These are phyloP conservation scores for Adineta ricciae DNA, from an alignment of 2,888 invertebrate species.

Conservation along the genomic window DNA sequence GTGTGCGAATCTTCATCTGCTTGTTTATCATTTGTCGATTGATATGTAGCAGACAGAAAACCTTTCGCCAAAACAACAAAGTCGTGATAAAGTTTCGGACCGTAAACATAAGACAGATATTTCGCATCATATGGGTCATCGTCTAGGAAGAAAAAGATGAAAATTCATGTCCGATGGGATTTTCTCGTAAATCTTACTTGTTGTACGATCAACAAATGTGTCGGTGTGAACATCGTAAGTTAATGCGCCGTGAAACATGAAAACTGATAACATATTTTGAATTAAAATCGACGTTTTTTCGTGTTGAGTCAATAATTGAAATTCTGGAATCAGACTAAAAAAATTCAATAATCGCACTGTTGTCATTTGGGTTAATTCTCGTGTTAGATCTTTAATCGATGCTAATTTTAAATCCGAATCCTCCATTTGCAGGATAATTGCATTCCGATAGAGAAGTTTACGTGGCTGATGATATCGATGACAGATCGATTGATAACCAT, in stretches of 20 bases:
- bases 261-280: not conserved
- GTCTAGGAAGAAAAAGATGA: not conserved
- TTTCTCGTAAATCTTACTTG: not conserved
- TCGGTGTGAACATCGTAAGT: not conserved
- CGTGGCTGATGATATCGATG: not conserved
- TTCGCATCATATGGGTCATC: conserved; percentile 8
- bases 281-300: not conserved
- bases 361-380: conserved; percentile 20
- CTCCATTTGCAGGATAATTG: not conserved
- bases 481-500: not conserved
- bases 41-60: not conserved
- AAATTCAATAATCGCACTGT: not conserved
- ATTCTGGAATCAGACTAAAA: conserved; percentile 13
- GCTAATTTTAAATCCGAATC: not conserved
- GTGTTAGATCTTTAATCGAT: conserved; percentile 10
- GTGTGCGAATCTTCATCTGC: not conserved
- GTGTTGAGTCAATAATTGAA: not conserved
- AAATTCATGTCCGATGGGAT: not conserved
- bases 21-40: not conserved
- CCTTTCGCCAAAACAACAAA: not conserved
- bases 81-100: not conserved
- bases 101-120: not conserved
- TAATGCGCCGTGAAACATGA: conserved; percentile 19
- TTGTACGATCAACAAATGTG: conserved; percentile 14
- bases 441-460: not conserved